Percentiles rank a stretch among this genome's conserved stretches.
These are phyloP conservation scores for Orthonevra nobilis DNA, from an alignment of 2,888 invertebrate species.

Conservation along the genomic window DNA sequence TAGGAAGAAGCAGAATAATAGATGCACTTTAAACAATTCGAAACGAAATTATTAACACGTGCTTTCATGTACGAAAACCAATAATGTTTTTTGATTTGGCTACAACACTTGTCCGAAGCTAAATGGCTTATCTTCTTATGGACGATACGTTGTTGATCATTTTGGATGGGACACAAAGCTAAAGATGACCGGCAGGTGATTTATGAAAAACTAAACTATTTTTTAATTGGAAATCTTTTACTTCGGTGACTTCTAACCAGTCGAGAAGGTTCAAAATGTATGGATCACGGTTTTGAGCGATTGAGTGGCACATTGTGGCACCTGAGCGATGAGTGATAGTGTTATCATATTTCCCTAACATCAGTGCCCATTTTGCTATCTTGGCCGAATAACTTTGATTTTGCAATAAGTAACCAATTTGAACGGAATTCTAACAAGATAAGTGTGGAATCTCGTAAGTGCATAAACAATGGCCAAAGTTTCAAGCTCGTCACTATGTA, in stretches of 20 bases:
- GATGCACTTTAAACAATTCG: not conserved
- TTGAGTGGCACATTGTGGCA: slow-evolving; percentile 71
- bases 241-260: no score
- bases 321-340: slow-evolving; percentile 63
- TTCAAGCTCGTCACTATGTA: slow-evolving; percentile 74
- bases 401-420: slow-evolving; percentile 72
- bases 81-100: not conserved
- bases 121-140: not conserved
- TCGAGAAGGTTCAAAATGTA: no score
- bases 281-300: not conserved
- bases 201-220: no score
- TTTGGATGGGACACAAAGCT: slow-evolving; percentile 5
- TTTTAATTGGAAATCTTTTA: not conserved
- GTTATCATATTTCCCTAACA: slow-evolving; percentile 68
- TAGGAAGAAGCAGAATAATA: not conserved
- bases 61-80: not conserved
- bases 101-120: not conserved
- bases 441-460: slow-evolving; percentile 71
- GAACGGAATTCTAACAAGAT: slow-evolving; percentile 71
- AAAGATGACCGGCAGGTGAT: slow-evolving; percentile 7
- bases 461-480: slow-evolving; percentile 72
- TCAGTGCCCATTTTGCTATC: slow-evolving; percentile 67
- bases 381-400: slow-evolving; percentile 67
- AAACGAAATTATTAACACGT: not conserved
- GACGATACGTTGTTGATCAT: not conserved